A percentile compares a stretch with the other conserved stretches of the same genome.
Evolutionary conservation across 2,113 vertebrate genomes (phyloP).

Genomic region (Dipodomys stephensi): DNA sequence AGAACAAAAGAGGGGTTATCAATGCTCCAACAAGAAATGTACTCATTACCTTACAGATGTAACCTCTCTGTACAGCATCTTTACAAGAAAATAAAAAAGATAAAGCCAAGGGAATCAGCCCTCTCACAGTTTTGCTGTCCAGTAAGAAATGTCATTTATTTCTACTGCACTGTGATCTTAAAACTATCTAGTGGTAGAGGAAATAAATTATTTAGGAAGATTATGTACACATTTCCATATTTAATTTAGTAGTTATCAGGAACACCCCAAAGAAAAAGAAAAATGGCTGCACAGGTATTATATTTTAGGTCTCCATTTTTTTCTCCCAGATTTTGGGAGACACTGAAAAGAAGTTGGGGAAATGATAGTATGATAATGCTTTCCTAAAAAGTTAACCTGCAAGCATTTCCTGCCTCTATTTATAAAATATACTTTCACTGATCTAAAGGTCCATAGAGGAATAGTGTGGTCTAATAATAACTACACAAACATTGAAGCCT

Average conservation of each 20-base stretch:
- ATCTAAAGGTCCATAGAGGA: neutral
- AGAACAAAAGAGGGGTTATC: too few relatives aligned
- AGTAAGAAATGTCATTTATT: too few relatives aligned
- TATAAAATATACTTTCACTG: neutral
- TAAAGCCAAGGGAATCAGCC: too few relatives aligned
- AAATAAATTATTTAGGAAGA: too few relatives aligned
- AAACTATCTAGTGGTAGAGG: neutral
- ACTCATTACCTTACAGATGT: too few relatives aligned
- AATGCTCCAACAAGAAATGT: too few relatives aligned
- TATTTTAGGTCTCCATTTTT: neutral
- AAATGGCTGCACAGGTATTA: neutral
- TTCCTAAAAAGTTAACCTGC: neutral
- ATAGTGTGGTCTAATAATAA: neutral
- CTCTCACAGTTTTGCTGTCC: too few relatives aligned
- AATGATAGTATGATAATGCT: neutral
- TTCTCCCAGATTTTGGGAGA: neutral
- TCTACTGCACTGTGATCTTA: neutral
- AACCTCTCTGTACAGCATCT: too few relatives aligned
- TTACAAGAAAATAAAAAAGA: too few relatives aligned
- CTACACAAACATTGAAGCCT: neutral
- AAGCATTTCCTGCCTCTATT: neutral
- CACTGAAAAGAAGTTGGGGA: neutral
- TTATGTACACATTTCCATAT: too few relatives aligned
- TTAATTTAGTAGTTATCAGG: too few relatives aligned
- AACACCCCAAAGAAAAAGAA: too few relatives aligned